Evolutionary conservation across 2,888 invertebrate genomes (phyloP).

Genomic region (Philaethria dido): DNA sequence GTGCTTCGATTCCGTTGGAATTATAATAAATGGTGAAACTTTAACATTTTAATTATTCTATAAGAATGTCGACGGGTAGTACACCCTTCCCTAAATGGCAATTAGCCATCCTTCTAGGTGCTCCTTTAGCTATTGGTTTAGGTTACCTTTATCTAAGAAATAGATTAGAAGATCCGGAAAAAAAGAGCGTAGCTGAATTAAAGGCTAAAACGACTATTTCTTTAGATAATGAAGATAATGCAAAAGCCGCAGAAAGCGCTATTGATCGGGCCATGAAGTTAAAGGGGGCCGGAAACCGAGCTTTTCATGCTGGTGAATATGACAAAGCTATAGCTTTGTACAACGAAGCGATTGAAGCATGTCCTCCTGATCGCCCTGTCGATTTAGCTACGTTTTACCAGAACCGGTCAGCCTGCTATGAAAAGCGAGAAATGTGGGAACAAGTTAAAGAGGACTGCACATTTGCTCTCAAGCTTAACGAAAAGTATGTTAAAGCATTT

Average conservation of each 20-base stretch:
- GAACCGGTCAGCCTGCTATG: conserved; percentile 97
- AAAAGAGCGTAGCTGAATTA: conserved; percentile 78
- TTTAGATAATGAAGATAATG: conserved; percentile 83
- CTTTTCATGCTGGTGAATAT: conserved; percentile 93
- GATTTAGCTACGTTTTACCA: conserved; percentile 97
- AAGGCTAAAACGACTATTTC: conserved; percentile 85
- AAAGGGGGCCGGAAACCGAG: conserved; percentile 94
- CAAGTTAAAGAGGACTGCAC: conserved; percentile 94
- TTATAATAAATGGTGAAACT: conserved; percentile 71
- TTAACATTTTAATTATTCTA: conserved; percentile 54
- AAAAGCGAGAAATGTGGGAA: conserved; percentile 93
- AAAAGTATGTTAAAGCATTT: conserved; percentile 94
- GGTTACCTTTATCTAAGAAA: conserved; percentile 90
- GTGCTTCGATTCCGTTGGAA: conserved; percentile 52
- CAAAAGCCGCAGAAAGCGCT: conserved; percentile 81
- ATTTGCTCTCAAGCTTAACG: conserved; percentile 92
- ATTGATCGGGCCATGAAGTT: conserved; percentile 89
- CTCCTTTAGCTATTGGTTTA: conserved; percentile 92
- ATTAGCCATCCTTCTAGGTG: conserved; percentile 91
- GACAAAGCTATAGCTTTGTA: conserved; percentile 96
- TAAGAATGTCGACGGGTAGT: conserved; percentile 79
- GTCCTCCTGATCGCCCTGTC: conserved; percentile 88
- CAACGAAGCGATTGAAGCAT: conserved; percentile 96
- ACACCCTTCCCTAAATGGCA: conserved; percentile 92
- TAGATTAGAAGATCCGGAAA: conserved; percentile 80